A percentile compares a stretch with the other conserved stretches of the same genome.
phyloP scores from a whole-genome alignment of 2,113 vertebrate genomes.

The Brienomyrus longianalis region DNA sequence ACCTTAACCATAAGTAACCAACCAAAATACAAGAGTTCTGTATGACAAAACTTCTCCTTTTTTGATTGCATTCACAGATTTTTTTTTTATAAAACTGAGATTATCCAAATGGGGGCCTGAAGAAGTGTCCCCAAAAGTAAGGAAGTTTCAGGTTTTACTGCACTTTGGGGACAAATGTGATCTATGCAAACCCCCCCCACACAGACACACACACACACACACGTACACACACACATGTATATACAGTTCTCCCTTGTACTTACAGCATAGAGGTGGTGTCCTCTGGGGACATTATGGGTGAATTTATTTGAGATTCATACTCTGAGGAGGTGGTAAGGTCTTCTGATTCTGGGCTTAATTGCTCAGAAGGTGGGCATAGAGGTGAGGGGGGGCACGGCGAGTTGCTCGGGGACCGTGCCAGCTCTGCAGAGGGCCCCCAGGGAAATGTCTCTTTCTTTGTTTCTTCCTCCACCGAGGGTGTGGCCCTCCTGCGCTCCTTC shows the following conservation, averaged over 20 bases:
- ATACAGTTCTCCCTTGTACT: conserved; percentile 28
- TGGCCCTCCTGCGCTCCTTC: conserved; percentile 71
- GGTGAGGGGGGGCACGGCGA: background rate
- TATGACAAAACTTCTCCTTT: too few relatives aligned
- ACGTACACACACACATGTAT: too few relatives aligned
- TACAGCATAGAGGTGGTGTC: conserved; percentile 39
- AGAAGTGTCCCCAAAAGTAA: too few relatives aligned
- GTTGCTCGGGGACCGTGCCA: conserved; percentile 20
- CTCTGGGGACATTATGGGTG: conserved; percentile 29
- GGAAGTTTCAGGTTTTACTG: too few relatives aligned
- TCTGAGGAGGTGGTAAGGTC: conserved; percentile 31
- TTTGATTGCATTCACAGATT: too few relatives aligned
- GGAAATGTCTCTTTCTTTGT: conserved; percentile 65
- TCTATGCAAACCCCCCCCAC: too few relatives aligned
- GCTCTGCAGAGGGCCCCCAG: conserved; percentile 47
- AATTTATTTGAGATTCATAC: conserved; percentile 31
- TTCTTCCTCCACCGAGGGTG: conserved; percentile 63
- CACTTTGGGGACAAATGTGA: too few relatives aligned
- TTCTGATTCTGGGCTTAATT: conserved; percentile 17
- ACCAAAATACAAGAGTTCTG: too few relatives aligned
- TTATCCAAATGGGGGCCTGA: too few relatives aligned
- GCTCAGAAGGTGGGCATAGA: conserved; percentile 25
- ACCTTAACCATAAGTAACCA: too few relatives aligned
- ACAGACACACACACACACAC: too few relatives aligned
- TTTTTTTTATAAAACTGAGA: too few relatives aligned